phyloP scores from a whole-genome alignment of 2,797 vertebrate genomes.

The Acipenser transmontanus region DNA sequence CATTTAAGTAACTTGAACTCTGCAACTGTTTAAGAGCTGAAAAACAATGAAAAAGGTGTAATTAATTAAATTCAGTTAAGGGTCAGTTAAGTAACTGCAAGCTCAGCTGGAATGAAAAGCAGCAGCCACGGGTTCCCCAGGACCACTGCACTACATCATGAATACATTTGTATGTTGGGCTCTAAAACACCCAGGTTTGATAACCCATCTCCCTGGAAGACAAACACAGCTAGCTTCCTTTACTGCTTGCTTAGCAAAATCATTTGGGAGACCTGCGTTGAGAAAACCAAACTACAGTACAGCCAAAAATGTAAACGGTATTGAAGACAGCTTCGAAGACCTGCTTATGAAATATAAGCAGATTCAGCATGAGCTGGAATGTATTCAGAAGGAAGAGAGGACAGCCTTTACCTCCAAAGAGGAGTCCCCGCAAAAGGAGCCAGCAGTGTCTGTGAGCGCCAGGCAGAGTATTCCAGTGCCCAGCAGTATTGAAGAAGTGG shows the following conservation, averaged over 20 bases:
- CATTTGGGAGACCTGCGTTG: slow-evolving; percentile 54
- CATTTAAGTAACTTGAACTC: no score
- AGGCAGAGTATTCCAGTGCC: slow-evolving; percentile 29
- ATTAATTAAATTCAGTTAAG: no score
- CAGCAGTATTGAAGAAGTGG: slow-evolving; percentile 51
- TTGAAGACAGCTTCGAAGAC: slow-evolving; percentile 92
- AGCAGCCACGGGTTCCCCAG: no score
- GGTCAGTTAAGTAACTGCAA: no score
- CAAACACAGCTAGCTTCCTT: slow-evolving; percentile 22
- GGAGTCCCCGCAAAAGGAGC: slow-evolving; percentile 43
- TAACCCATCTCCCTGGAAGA: no score
- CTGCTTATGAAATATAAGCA: slow-evolving; percentile 90
- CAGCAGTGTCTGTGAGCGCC: slow-evolving; percentile 24
- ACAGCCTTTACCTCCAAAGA: slow-evolving; percentile 68
- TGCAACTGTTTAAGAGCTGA: no score
- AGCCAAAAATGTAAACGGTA: slow-evolving; percentile 64
- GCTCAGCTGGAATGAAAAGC: no score
- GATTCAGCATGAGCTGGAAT: slow-evolving; percentile 92
- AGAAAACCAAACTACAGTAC: slow-evolving; percentile 60
- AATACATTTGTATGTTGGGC: no score
- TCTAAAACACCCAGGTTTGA: no score
- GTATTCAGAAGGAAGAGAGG: slow-evolving; percentile 89
- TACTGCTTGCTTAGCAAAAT: slow-evolving; percentile 68
- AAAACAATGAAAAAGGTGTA: no score
- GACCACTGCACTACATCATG: no score